Evolutionary conservation across 2,797 vertebrate genomes (phyloP).

Genomic region (Myiothlypis chrysogaster): DNA sequence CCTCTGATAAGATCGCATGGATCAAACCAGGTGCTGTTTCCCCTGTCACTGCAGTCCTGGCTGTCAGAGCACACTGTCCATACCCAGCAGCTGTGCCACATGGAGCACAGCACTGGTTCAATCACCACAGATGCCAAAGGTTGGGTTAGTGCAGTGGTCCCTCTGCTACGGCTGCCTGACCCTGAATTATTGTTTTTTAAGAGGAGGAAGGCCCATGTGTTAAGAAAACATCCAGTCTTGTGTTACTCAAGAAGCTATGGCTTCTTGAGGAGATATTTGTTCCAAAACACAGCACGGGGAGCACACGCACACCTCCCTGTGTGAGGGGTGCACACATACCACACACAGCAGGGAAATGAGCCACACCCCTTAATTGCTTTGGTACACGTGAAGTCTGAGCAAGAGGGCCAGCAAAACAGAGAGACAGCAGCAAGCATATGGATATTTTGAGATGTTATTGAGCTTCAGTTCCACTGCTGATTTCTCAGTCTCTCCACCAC

Average conservation of each 20-base stretch:
- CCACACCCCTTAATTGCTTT: background rate
- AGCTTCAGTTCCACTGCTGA: background rate
- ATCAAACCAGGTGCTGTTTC: background rate
- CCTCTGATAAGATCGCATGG: background rate
- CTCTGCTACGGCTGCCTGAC: background rate
- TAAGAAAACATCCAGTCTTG: background rate
- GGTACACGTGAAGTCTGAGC: fast-evolving
- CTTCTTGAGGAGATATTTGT: background rate
- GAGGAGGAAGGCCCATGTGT: background rate
- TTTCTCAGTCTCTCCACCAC: background rate
- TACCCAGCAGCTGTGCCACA: background rate
- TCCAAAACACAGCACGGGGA: fast-evolving
- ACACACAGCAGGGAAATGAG: background rate
- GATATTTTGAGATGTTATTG: background rate
- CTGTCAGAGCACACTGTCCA: background rate
- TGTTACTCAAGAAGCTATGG: fast-evolving
- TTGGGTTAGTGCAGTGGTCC: background rate
- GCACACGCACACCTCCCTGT: fast-evolving
- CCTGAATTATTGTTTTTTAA: background rate
- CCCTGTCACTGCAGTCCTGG: background rate
- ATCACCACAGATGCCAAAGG: fast-evolving
- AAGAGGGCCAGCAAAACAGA: background rate
- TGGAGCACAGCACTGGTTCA: background rate
- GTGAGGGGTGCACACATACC: background rate
- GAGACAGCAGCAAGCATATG: background rate